Evolutionary conservation across 2,888 invertebrate species (phyloP), one percentile per base, ranked within the genome.

Genomic region (Temnothorax rugatulus): DNA sequence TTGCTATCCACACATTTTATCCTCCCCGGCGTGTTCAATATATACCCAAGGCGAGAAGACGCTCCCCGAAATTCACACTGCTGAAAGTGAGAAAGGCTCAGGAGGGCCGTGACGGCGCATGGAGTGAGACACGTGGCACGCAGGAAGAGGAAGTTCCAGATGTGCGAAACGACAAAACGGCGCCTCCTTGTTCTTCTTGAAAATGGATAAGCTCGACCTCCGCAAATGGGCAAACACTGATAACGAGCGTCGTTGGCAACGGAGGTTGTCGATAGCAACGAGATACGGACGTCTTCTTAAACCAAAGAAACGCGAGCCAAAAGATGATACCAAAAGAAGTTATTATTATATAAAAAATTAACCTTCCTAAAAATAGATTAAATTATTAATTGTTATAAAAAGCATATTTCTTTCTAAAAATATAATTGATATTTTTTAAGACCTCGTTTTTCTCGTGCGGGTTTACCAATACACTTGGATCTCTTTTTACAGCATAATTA

Each of bases 201-300:
- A 90, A 90, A 86, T 69, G 54, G 82, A 82, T 77, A 86, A 76
- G 83, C 85, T 86, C 68, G 77, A 59, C 71, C 84, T 83, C 71
- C 64, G 29, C 29, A 86, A 69, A 66, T 68, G 47, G 34, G 29
- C 47, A 73, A 84, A 73, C 54, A 61, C 64, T 83, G 84, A 90
- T 88, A 90, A 85, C 59, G 87, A 77, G 86, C 4, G 4, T 5
- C 34, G 34, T 34, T 34, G 75, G 82, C 84, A 44, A 64, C 41
- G 44, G 9, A 44, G 8, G 4, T 44, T 66, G 15, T 64, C 41
- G 7, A 5, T 64, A 9, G 4, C 13, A 15, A 25, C 18, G 4
- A 25, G 8, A 66, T 1, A 44, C 4, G 9, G 21, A 25, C 3
- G 0, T 66, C 41, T 64, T 61, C 21, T 64, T 61, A 13, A 1